These are phyloP conservation scores for Linurgus olivaceus DNA, from an alignment of 2,797 vertebrate genomes.

Conservation along the genomic window DNA sequence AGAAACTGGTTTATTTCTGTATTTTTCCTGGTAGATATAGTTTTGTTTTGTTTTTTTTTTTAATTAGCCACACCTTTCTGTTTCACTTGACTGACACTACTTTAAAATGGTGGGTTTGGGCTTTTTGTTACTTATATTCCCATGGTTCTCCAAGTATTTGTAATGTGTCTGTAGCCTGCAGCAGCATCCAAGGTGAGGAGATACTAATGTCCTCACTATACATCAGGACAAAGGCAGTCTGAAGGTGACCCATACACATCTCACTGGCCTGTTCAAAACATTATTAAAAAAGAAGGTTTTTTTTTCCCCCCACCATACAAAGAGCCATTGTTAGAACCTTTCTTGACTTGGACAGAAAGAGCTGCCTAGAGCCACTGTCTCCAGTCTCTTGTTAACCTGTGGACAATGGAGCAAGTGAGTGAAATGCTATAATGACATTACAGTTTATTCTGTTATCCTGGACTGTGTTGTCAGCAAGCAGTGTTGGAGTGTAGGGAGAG, in stretches of 20 bases:
- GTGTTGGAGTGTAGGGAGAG: not conserved
- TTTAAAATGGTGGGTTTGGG: not conserved
- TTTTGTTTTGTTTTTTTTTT: not conserved
- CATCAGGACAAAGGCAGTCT: not conserved
- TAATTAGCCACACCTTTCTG: not conserved
- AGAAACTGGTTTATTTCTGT: not conserved
- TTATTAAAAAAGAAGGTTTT: not conserved
- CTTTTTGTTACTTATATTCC: not conserved
- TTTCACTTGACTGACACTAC: not conserved
- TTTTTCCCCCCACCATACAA: too few relatives aligned
- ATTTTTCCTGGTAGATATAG: not conserved
- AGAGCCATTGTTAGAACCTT: not conserved
- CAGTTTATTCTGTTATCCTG: not conserved
- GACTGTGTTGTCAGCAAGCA: conserved; percentile 29
- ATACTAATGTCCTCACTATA: fast-evolving
- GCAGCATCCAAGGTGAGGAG: not conserved
- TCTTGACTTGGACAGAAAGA: not conserved
- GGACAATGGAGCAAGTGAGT: not conserved
- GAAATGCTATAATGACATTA: not conserved
- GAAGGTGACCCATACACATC: not conserved
- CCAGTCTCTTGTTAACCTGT: not conserved
- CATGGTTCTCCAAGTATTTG: not conserved
- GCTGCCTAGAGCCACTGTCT: not conserved
- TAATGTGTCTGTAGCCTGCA: not conserved
- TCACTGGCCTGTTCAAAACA: not conserved